Percentiles rank a stretch among this genome's conserved stretches.
These are phyloP conservation scores for Eristalis tenax DNA, from an alignment of 2,888 invertebrate species.

Conservation along the genomic window DNA sequence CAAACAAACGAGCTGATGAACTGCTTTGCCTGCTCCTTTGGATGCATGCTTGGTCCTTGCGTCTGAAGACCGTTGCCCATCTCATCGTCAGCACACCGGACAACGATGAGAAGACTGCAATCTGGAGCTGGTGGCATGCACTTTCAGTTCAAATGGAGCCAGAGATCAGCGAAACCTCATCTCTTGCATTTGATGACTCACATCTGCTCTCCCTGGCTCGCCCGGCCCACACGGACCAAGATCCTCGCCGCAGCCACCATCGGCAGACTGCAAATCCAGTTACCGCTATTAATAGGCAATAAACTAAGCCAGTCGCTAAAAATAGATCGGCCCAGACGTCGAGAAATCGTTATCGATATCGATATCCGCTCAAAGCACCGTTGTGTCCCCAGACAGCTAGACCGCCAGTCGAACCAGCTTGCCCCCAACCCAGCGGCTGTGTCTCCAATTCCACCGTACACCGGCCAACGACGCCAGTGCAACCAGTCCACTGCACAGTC, in stretches of 20 bases:
- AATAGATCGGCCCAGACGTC: slow-evolving; percentile 42
- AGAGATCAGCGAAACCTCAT: too few relatives aligned
- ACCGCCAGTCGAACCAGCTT: not conserved
- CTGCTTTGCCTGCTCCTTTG: too few relatives aligned
- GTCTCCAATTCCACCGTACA: not conserved
- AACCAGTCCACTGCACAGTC: slow-evolving; percentile 33
- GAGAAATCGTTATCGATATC: slow-evolving; percentile 55
- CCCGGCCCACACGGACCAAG: not conserved
- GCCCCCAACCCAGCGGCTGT: not conserved
- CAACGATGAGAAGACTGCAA: too few relatives aligned
- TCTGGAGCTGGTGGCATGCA: too few relatives aligned
- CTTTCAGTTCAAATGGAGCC: too few relatives aligned
- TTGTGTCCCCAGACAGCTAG: slow-evolving; percentile 24
- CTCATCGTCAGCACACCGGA: too few relatives aligned
- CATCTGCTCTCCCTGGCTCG: too few relatives aligned
- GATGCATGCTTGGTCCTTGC: too few relatives aligned
- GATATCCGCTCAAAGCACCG: slow-evolving; percentile 61
- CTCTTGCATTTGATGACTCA: too few relatives aligned
- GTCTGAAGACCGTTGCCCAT: too few relatives aligned
- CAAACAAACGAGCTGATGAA: too few relatives aligned
- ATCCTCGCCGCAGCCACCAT: not conserved
- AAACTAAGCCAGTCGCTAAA: slow-evolving; percentile 40
- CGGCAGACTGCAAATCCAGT: not conserved
- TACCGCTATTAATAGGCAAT: slow-evolving; percentile 38
- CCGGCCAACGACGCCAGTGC: not conserved